Evolutionary conservation across 2,113 vertebrate species (phyloP).

Genomic region (Neogobius melanostomus): DNA sequence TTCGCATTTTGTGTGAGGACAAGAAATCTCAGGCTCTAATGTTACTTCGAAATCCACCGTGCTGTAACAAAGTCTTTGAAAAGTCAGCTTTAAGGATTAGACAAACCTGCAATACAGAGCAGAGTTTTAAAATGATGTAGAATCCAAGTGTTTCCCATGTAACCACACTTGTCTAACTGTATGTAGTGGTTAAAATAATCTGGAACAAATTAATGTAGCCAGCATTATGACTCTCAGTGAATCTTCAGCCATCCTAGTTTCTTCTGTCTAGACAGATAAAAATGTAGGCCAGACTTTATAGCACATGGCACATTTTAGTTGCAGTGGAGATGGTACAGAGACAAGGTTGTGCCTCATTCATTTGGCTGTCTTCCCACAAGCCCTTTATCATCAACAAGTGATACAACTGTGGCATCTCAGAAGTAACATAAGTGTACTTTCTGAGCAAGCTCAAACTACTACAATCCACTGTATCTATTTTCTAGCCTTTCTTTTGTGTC

Average conservation of each 20-base stretch:
- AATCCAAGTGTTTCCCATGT: no score
- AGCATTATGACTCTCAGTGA: not conserved
- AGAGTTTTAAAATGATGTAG: no score
- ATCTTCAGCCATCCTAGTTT: slow-evolving; percentile 20
- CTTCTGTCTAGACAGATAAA: slow-evolving; percentile 36
- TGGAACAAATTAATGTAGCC: not conserved
- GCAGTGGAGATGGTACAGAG: slow-evolving; percentile 12
- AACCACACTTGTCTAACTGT: no score
- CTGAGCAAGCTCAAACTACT: slow-evolving; percentile 8
- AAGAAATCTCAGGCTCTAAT: no score
- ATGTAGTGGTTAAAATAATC: no score
- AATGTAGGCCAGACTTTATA: slow-evolving; percentile 37
- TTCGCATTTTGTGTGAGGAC: no score
- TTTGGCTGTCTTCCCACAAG: not conserved
- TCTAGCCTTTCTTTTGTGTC: slow-evolving; percentile 23
- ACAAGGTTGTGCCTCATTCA: not conserved
- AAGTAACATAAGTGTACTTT: slow-evolving; percentile 17
- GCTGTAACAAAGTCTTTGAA: no score
- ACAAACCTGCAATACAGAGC: no score
- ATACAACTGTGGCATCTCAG: slow-evolving; percentile 23
- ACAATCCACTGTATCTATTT: slow-evolving; percentile 14
- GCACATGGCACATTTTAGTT: slow-evolving; percentile 20
- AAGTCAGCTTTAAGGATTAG: no score
- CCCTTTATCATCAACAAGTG: slow-evolving; percentile 21
- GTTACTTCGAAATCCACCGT: no score